These are phyloP conservation scores for Clarias batrachus DNA, from an alignment of 2,113 vertebrate species.

Conservation along the genomic window DNA sequence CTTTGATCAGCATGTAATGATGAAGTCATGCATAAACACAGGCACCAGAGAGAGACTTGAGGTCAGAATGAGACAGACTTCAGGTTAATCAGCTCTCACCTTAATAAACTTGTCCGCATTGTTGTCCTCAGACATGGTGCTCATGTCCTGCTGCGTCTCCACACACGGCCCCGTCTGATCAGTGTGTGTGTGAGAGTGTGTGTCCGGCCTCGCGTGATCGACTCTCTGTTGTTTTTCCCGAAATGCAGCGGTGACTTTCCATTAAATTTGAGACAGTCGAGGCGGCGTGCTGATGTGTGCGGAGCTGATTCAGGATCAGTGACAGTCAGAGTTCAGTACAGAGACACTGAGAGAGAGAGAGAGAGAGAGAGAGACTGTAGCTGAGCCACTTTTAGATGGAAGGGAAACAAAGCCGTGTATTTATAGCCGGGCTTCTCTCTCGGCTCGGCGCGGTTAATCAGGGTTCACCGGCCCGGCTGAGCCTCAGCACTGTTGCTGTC, in stretches of 20 bases:
- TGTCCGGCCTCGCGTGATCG: neutral
- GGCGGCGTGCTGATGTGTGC: too few relatives aligned
- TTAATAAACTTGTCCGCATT: slow-evolving; percentile 83
- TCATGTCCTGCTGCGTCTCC: slow-evolving; percentile 26
- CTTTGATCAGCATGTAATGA: neutral
- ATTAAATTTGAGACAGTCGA: neutral
- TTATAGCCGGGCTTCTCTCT: slow-evolving; percentile 13
- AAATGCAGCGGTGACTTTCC: slow-evolving; percentile 9
- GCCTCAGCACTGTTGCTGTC: neutral
- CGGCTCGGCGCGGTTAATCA: too few relatives aligned
- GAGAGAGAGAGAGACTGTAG: slow-evolving; percentile 28
- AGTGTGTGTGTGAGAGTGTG: neutral
- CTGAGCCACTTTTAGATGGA: slow-evolving; percentile 55
- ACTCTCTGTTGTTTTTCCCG: slow-evolving; percentile 6
- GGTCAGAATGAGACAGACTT: neutral
- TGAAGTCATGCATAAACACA: too few relatives aligned
- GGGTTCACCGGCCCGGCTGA: too few relatives aligned
- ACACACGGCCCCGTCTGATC: neutral
- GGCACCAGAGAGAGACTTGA: neutral
- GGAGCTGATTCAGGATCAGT: too few relatives aligned
- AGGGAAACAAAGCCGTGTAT: slow-evolving; percentile 33
- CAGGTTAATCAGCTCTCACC: slow-evolving; percentile 52
- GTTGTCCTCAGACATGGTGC: slow-evolving; percentile 80
- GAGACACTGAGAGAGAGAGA: slow-evolving; percentile 48
- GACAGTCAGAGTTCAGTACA: neutral